Evolutionary conservation across 2,797 vertebrate genomes (phyloP).

Genomic region (Hapalemur alaotrensis): DNA sequence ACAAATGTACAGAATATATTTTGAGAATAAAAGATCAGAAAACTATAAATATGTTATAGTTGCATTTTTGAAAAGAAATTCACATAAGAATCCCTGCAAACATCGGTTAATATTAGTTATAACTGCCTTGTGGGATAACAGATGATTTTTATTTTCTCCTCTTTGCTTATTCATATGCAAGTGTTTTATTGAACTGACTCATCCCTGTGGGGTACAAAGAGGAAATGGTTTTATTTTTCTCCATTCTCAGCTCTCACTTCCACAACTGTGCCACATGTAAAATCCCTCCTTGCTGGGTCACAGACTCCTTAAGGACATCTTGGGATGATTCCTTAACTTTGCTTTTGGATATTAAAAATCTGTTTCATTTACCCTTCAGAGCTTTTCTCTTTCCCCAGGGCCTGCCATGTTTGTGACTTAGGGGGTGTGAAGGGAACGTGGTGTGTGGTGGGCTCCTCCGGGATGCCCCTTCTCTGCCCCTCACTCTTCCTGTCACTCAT

Average conservation of each 20-base stretch:
- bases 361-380: background rate
- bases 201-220: constrained; percentile 42
- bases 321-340: constrained; percentile 38
- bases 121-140: constrained; percentile 54
- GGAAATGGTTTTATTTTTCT: constrained; percentile 54
- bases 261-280: background rate
- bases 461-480: background rate
- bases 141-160: constrained; percentile 66
- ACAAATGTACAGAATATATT: constrained; percentile 26
- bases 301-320: constrained; percentile 24
- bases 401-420: background rate
- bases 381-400: background rate
- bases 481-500: background rate
- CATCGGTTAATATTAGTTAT: constrained; percentile 49
- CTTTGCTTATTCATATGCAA: constrained; percentile 56
- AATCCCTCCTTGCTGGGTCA: background rate
- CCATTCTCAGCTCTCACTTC: constrained; percentile 6
- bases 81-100: constrained; percentile 40
- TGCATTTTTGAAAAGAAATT: constrained; percentile 52
- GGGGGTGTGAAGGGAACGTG: background rate
- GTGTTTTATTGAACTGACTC: constrained; percentile 59
- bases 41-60: background rate
- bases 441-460: background rate
- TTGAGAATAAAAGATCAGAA: constrained; percentile 26
- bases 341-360: constrained; percentile 10